Conservation (phyloP, 1,140 invertebrate genomes). For the Drosophila serrata region DNA sequence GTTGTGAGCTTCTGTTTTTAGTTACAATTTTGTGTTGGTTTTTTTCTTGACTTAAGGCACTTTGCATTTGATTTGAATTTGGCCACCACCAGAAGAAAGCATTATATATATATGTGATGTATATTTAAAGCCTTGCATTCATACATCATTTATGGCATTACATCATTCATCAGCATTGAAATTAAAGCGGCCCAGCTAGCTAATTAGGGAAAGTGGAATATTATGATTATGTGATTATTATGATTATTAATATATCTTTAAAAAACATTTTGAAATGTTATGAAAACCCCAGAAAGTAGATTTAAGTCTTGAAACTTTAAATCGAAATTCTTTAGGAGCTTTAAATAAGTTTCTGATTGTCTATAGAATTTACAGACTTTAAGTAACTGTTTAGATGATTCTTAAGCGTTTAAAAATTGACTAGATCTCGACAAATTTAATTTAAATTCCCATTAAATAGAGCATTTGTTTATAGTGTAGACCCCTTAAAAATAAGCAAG, state of each 20-base stretch:
- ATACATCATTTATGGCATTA: conserved; percentile 28
- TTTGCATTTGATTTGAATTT: conserved; percentile 40
- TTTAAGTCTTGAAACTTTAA: neutral
- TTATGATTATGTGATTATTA: neutral
- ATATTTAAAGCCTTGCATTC: conserved; percentile 31
- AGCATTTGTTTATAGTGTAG: neutral
- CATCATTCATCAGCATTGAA: conserved; percentile 26
- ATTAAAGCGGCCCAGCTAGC: neutral
- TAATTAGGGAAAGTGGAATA: neutral
- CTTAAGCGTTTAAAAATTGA: neutral
- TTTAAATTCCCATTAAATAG: neutral
- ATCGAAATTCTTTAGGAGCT: neutral
- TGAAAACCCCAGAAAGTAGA: neutral
- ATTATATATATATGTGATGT: conserved; percentile 19
- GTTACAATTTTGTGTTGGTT: conserved; percentile 22
- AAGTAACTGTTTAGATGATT: neutral
- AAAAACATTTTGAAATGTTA: neutral
- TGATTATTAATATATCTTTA: neutral
- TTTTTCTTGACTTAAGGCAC: conserved; percentile 20
- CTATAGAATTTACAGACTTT: neutral
- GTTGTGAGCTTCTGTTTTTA: conserved; percentile 31
- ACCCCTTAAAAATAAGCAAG: neutral
- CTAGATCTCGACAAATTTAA: neutral
- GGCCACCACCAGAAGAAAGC: conserved; percentile 18
- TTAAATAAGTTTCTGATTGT: neutral